Conservation (phyloP, 2,113 vertebrate species). For the Dasyornis broadbenti region DNA sequence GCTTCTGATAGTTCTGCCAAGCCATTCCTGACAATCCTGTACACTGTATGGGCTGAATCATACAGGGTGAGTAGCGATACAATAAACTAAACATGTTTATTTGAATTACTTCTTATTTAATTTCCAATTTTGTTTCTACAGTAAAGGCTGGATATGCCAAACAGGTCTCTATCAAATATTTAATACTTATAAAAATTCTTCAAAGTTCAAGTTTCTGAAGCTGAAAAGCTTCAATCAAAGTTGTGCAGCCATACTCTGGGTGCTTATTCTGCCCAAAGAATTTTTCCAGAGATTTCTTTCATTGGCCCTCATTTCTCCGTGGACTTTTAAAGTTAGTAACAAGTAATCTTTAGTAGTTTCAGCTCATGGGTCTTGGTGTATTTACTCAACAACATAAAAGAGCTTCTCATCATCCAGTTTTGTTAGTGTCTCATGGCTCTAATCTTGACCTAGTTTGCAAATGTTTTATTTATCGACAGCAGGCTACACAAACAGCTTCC, state of each 20-base stretch:
- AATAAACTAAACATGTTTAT: not conserved
- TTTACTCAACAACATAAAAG: conserved; percentile 29
- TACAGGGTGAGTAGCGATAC: not conserved
- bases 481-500: not conserved
- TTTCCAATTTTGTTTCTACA: not conserved
- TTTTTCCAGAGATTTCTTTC: not conserved
- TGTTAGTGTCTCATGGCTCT: conserved; percentile 31
- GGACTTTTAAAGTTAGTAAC: not conserved
- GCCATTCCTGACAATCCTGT: not conserved
- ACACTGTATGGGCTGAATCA: not conserved
- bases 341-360: conserved; percentile 15
- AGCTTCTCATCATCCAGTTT: conserved; percentile 1
- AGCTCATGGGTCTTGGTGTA: not conserved
- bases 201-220: not conserved
- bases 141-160: not conserved
- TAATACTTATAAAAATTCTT: not conserved
- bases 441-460: conserved; percentile 42
- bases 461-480: conserved; percentile 5
- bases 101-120: not conserved
- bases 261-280: not conserved
- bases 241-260: not conserved
- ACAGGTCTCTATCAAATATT: not conserved
- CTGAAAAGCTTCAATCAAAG: not conserved
- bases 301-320: not conserved
- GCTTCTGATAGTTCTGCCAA: not conserved